Evolutionary conservation across 2,888 invertebrate species (phyloP).

Genomic region (Drosophila yooni): DNA sequence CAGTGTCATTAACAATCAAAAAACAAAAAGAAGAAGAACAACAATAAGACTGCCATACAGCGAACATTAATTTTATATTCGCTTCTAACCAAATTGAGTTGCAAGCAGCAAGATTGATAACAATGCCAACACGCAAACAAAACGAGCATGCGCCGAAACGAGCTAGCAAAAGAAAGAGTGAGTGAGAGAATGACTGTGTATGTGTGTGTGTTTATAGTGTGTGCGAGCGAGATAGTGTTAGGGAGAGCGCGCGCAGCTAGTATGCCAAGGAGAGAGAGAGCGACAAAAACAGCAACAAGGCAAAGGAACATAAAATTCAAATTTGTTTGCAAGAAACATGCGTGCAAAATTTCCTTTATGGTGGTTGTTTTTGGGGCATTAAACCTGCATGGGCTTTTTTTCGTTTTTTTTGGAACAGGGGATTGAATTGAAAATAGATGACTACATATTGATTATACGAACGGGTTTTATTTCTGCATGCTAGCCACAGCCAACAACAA

Average conservation of each 20-base stretch:
- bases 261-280: constrained; percentile 26
- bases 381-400: constrained; percentile 40
- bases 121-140: constrained; percentile 53
- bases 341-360: constrained; percentile 61
- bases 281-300: constrained; percentile 18
- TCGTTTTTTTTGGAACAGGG: neutral
- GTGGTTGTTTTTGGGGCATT: constrained; percentile 55
- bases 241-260: constrained; percentile 52
- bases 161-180: constrained; percentile 7
- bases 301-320: constrained; percentile 31
- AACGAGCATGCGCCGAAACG: constrained; percentile 51
- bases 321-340: constrained; percentile 48
- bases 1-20: constrained; percentile 7
- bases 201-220: neutral
- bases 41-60: constrained; percentile 42
- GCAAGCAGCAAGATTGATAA: constrained; percentile 51
- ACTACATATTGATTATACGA: constrained; percentile 77
- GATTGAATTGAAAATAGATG: constrained; percentile 61
- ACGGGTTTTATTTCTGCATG: constrained; percentile 67
- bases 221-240: constrained; percentile 20
- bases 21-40: constrained; percentile 3
- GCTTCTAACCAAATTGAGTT: constrained; percentile 40
- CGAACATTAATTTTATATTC: constrained; percentile 59
- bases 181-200: constrained; percentile 11
- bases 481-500: constrained; percentile 44